Conservation (phyloP, 2,113 vertebrate genomes). For the Vulpes ferrilata region DNA sequence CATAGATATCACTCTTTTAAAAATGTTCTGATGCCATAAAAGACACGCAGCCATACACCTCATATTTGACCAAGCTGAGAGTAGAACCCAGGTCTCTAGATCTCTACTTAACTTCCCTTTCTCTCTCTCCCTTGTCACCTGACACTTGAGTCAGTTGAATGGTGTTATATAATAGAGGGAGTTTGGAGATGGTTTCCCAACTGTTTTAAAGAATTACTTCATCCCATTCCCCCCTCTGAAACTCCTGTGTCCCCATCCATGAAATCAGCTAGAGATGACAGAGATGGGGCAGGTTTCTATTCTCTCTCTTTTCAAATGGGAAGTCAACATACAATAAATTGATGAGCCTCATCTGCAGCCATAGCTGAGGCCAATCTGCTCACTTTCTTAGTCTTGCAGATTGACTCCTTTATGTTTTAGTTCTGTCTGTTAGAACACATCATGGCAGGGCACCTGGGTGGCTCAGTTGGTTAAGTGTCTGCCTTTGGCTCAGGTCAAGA, state of each 20-base stretch:
- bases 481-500: not conserved
- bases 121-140: not conserved
- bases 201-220: not conserved
- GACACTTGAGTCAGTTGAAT: not conserved
- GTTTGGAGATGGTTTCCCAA: not conserved
- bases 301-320: no score
- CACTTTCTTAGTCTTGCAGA: not conserved
- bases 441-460: not conserved
- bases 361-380: accelerated
- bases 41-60: not conserved
- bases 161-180: not conserved
- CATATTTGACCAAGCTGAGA: not conserved
- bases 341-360: not conserved
- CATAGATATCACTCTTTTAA: not conserved
- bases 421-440: not conserved
- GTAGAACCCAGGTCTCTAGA: not conserved
- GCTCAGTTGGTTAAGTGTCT: not conserved
- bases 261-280: not conserved
- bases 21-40: not conserved
- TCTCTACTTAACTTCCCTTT: not conserved
- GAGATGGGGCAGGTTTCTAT: not conserved
- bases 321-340: not conserved
- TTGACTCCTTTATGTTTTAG: not conserved
- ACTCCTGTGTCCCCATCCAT: no score
- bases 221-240: not conserved